A percentile compares a stretch with the other conserved stretches of the same genome.
These are phyloP conservation scores for Toxotes jaculatrix DNA, from an alignment of 2,113 vertebrate genomes.

Conservation along the genomic window DNA sequence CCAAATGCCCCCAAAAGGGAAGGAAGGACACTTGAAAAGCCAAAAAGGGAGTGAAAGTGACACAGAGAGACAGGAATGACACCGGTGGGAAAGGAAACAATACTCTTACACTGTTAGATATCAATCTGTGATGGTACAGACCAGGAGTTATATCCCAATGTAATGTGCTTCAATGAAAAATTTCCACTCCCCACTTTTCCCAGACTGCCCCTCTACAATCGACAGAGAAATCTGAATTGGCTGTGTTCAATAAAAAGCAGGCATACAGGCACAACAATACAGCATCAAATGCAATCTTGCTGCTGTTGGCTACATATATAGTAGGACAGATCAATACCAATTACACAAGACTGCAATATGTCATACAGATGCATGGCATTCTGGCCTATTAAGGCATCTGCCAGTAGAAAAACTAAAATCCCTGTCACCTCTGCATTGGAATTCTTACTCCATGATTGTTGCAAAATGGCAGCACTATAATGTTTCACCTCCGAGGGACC, in stretches of 20 bases:
- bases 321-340: conserved; percentile 27
- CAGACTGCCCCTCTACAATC: not conserved
- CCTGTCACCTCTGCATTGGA: not conserved
- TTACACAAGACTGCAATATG: not conserved
- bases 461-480: not conserved
- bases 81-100: not conserved
- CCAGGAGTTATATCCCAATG: not conserved
- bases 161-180: not conserved
- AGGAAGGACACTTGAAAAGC: conserved; percentile 88
- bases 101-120: not conserved
- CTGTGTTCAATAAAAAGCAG: not conserved
- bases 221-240: not conserved
- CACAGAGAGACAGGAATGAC: conserved; percentile 14
- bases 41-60: conserved; percentile 36
- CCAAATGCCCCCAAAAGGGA: conserved; percentile 78
- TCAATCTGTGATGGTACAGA: not conserved
- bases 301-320: conserved; percentile 10
- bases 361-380: conserved; percentile 27
- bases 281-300: not conserved
- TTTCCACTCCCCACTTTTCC: not conserved
- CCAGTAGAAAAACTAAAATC: not conserved
- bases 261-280: not conserved
- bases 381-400: not conserved
- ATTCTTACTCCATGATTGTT: not conserved
- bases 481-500: not conserved